These are phyloP conservation scores for Tretioscincus oriximinensis DNA, from an alignment of 2,113 vertebrate species.

Conservation along the genomic window DNA sequence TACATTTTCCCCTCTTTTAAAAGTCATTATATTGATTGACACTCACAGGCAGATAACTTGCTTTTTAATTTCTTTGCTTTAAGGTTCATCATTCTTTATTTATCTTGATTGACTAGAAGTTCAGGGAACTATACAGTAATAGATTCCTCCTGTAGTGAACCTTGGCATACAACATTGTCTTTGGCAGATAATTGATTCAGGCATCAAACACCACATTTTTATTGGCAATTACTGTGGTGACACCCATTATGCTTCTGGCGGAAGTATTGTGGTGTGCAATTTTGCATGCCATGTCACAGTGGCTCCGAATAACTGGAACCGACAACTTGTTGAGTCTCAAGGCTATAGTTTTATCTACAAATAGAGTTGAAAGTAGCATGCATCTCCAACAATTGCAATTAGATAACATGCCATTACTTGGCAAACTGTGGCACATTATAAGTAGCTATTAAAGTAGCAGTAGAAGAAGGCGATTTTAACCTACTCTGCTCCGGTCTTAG, in stretches of 20 bases:
- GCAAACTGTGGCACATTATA: background rate
- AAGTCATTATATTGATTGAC: conserved; percentile 41
- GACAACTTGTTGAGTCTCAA: conserved; percentile 59
- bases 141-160: conserved; percentile 40
- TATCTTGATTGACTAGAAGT: conserved; percentile 20
- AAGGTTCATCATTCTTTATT: conserved; percentile 45
- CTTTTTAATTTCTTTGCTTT: conserved; percentile 35
- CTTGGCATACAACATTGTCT: conserved; percentile 15
- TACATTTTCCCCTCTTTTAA: conserved; percentile 38
- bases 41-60: conserved; percentile 29
- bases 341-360: conserved; percentile 50
- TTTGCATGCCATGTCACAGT: conserved; percentile 55
- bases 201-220: conserved; percentile 54
- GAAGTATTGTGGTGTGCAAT: conserved; percentile 47
- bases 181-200: conserved; percentile 63
- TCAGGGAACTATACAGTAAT: conserved; percentile 31
- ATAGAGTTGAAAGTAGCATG: conserved; percentile 46
- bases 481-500: background rate
- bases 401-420: conserved; percentile 26
- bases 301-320: conserved; percentile 57
- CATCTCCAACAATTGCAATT: conserved; percentile 27
- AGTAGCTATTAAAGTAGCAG: background rate
- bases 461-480: background rate
- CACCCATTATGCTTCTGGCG: conserved; percentile 54
- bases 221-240: conserved; percentile 59